Conservation (phyloP, 2,888 invertebrate genomes). For the Spisula solida region DNA sequence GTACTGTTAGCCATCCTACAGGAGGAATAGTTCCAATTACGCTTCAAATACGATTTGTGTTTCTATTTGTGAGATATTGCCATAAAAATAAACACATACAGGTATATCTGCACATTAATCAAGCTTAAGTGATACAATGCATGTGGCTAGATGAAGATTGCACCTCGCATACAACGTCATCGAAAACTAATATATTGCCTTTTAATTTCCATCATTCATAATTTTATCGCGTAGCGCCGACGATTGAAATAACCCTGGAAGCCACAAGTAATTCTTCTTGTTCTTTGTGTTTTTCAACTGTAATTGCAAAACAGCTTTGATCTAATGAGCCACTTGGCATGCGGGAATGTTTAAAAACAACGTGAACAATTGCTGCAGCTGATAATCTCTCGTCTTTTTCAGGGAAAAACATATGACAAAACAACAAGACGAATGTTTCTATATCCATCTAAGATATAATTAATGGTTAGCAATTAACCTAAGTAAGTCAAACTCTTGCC, state of each 20-base stretch:
- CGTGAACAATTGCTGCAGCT: constrained; percentile 19
- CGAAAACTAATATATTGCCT: background rate
- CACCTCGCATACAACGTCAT: background rate
- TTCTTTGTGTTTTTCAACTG: background rate
- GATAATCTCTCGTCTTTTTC: background rate
- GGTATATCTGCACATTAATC: too few relatives aligned
- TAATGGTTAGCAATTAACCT: constrained; percentile 17
- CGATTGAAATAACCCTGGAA: background rate
- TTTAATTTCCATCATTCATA: background rate
- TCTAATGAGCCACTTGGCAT: constrained; percentile 14
- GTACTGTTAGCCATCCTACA: too few relatives aligned
- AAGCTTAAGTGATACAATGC: too few relatives aligned
- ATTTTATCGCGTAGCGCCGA: background rate
- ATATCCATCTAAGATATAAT: background rate
- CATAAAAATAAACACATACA: too few relatives aligned
- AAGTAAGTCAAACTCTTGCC: background rate
- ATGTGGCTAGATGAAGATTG: too few relatives aligned
- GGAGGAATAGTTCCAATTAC: too few relatives aligned
- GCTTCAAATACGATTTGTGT: too few relatives aligned
- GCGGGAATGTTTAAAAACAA: background rate
- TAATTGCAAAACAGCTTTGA: constrained; percentile 12
- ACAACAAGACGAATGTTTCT: constrained; percentile 1
- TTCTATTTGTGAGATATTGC: too few relatives aligned
- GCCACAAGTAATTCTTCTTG: background rate
- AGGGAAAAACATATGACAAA: background rate